These are phyloP conservation scores for Chaetodon auriga DNA, from an alignment of 2,113 vertebrate species.

Conservation along the genomic window DNA sequence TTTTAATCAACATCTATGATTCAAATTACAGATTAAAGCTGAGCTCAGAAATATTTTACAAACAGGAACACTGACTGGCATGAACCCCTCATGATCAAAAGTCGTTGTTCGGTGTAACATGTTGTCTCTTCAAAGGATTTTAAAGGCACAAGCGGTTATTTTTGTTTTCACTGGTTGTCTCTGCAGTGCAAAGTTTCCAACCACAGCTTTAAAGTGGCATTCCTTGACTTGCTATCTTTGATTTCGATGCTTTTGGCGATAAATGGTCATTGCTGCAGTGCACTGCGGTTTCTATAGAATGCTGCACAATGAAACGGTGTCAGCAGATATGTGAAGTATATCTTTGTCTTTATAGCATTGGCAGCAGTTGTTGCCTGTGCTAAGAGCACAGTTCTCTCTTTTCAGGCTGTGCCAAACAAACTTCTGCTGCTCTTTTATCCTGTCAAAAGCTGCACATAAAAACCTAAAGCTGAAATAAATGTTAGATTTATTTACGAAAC, in stretches of 20 bases:
- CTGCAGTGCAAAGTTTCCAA: constrained; percentile 23
- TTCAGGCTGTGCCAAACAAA: constrained; percentile 5
- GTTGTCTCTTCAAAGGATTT: constrained; percentile 17
- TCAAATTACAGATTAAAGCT: constrained; percentile 1
- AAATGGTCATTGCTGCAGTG: constrained; percentile 49
- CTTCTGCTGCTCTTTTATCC: not conserved
- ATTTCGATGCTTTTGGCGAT: constrained; percentile 50
- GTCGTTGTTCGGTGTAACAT: not conserved
- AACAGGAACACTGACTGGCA: not conserved
- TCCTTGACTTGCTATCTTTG: constrained; percentile 40
- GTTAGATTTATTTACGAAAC: not conserved
- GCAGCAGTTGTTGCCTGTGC: constrained; percentile 18
- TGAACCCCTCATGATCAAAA: too few species aligned
- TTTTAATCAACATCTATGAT: not conserved
- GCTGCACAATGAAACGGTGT: constrained; percentile 47
- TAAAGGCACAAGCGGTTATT: constrained; percentile 1
- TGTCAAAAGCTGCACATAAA: constrained; percentile 1
- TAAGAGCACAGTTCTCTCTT: constrained; percentile 20
- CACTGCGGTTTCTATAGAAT: constrained; percentile 53
- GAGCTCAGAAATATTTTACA: not conserved
- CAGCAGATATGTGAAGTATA: constrained; percentile 55
- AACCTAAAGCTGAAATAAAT: not conserved
- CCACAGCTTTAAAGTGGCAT: constrained; percentile 19
- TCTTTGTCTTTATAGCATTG: constrained; percentile 36
- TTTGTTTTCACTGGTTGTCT: not conserved